These are phyloP conservation scores for Microvelia longipes DNA, from an alignment of 1,140 invertebrate genomes.

Conservation along the genomic window DNA sequence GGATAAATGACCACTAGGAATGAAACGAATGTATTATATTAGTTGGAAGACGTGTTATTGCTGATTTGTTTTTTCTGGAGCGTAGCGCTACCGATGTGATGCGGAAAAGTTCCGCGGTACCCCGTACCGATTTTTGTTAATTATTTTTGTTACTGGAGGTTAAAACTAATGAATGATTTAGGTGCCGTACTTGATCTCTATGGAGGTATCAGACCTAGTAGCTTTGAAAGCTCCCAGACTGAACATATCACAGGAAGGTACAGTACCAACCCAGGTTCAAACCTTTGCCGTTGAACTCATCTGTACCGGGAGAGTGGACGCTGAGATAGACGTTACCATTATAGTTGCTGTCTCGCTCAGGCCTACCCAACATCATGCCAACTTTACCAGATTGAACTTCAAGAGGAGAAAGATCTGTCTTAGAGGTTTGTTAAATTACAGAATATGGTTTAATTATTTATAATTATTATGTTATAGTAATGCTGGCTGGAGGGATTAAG, in stretches of 20 bases:
- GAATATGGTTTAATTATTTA: neutral
- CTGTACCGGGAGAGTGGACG: constrained; percentile 60
- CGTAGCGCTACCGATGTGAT: too few relatives aligned
- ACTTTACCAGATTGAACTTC: constrained; percentile 62
- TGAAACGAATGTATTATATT: too few relatives aligned
- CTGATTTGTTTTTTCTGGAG: too few relatives aligned
- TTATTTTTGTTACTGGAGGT: too few relatives aligned
- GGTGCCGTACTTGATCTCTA: constrained; percentile 69
- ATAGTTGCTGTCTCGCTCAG: constrained; percentile 63
- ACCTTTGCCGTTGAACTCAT: constrained; percentile 70
- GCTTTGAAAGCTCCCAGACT: constrained; percentile 56
- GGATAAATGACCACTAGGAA: too few relatives aligned
- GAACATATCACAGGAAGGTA: constrained; percentile 64
- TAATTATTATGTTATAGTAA: neutral
- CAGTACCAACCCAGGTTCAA: constrained; percentile 54
- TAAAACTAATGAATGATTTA: too few relatives aligned
- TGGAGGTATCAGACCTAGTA: constrained; percentile 36
- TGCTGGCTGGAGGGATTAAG: too few relatives aligned
- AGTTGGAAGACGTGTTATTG: too few relatives aligned
- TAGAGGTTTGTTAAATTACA: constrained; percentile 1
- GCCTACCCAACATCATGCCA: constrained; percentile 36
- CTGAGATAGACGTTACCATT: constrained; percentile 69
- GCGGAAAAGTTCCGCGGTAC: too few relatives aligned
- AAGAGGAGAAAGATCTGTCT: constrained; percentile 71
- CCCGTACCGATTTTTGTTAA: too few relatives aligned